Evolutionary conservation across 2,113 vertebrate species (phyloP).

Genomic region (Pygathrix nemaeus): DNA sequence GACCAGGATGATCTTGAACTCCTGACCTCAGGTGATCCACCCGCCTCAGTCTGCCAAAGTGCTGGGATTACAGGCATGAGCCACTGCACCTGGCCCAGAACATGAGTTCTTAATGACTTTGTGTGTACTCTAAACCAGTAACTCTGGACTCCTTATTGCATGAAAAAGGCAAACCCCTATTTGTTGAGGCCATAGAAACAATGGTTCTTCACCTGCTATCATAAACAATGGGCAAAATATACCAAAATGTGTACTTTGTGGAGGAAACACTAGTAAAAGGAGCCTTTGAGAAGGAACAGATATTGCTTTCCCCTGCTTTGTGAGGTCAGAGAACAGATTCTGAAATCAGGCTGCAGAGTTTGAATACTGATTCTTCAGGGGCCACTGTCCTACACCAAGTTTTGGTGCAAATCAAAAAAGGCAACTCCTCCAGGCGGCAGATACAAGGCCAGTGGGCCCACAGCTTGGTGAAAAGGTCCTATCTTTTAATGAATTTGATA

Average conservation of each 20-base stretch:
- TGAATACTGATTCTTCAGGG: not conserved
- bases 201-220: not conserved
- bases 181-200: not conserved
- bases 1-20: no score
- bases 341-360: not conserved
- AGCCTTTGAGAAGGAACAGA: not conserved
- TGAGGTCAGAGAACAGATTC: not conserved
- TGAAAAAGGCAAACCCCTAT: not conserved
- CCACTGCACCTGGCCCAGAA: no score
- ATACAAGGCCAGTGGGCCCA: not conserved
- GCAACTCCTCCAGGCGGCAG: not conserved
- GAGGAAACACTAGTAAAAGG: not conserved
- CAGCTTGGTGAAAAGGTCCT: not conserved
- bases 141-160: not conserved
- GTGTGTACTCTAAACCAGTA: not conserved
- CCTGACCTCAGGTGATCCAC: no score
- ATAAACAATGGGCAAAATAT: not conserved
- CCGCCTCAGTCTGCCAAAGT: no score
- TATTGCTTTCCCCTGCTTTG: no score
- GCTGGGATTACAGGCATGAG: no score
- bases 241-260: not conserved
- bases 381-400: not conserved
- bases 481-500: not conserved
- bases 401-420: not conserved
- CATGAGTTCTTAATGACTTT: not conserved